Percentiles rank a stretch among this genome's conserved stretches.
Evolutionary conservation across 2,113 vertebrate genomes (phyloP).

Genomic region (Saccopteryx leptura): DNA sequence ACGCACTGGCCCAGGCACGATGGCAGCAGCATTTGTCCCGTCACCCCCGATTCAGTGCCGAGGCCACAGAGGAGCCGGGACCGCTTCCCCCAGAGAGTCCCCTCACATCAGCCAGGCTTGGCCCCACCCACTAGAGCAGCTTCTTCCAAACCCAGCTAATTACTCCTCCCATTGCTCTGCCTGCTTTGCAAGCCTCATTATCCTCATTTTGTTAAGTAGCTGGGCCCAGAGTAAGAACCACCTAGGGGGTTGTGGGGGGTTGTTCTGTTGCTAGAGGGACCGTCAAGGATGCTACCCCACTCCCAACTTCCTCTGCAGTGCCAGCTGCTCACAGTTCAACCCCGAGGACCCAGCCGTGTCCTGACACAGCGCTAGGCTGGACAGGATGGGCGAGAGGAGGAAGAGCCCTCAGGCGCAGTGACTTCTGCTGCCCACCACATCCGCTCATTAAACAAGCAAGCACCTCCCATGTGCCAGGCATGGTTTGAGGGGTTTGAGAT

Average conservation of each 20-base stretch:
- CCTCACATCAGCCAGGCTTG: neutral
- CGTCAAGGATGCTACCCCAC: neutral
- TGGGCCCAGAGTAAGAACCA: neutral
- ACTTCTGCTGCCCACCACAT: neutral
- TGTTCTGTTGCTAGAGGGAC: neutral
- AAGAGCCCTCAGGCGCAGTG: neutral
- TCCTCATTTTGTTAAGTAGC: constrained; percentile 51
- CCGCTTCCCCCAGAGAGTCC: neutral
- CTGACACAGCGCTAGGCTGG: neutral
- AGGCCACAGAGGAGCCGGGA: neutral
- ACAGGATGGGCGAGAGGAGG: neutral
- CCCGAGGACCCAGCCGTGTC: neutral
- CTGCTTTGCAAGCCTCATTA: constrained; percentile 54
- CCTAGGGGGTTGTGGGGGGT: neutral
- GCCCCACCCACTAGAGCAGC: constrained; percentile 39
- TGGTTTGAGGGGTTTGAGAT: neutral
- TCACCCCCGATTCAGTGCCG: neutral
- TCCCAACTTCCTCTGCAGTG: neutral
- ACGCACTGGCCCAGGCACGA: neutral
- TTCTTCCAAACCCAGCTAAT: constrained; percentile 57
- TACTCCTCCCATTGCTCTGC: neutral
- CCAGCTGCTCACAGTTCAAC: neutral
- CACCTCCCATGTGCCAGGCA: neutral
- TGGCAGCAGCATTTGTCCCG: neutral
- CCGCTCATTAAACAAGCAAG: neutral